A percentile compares a stretch with the other conserved stretches of the same genome.
Evolutionary conservation across 2,888 invertebrate genomes (phyloP).

Genomic region (Elysia crispata): DNA sequence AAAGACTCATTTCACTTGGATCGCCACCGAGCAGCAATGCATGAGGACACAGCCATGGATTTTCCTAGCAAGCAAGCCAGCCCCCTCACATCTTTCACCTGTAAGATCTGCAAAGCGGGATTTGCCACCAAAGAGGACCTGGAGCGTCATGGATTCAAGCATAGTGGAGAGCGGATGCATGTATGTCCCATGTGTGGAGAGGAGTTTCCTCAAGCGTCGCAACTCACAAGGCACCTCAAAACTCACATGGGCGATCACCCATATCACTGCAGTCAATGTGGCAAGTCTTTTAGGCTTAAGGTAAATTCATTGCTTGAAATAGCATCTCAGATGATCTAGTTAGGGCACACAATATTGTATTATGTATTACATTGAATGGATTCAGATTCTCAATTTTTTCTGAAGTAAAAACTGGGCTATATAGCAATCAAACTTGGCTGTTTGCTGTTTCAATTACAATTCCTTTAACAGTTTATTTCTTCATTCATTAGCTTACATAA

Average conservation of each 20-base stretch:
- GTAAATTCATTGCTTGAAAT: neutral
- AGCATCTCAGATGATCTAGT: too few relatives aligned
- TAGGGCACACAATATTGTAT: too few relatives aligned
- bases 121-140: conserved; percentile 11
- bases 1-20: conserved; percentile 41
- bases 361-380: too few relatives aligned
- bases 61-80: neutral
- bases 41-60: conserved; percentile 32
- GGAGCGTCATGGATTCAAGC: conserved; percentile 14
- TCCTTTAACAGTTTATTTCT: too few relatives aligned
- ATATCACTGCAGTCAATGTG: conserved; percentile 44
- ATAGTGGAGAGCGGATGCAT: conserved; percentile 30
- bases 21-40: conserved; percentile 38
- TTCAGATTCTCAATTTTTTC: too few relatives aligned
- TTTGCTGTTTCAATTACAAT: too few relatives aligned
- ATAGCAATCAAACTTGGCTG: too few relatives aligned
- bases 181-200: conserved; percentile 43
- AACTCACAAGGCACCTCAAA: conserved; percentile 38
- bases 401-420: too few relatives aligned
- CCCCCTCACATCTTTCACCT: neutral
- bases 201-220: conserved; percentile 26
- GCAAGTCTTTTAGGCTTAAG: conserved; percentile 41
- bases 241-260: conserved; percentile 39
- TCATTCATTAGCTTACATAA: too few relatives aligned
- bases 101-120: conserved; percentile 25